Base-by-base conservation (phyloP, 2,888 invertebrate genomes). In the Lasioglossum pauxillum region DNA sequence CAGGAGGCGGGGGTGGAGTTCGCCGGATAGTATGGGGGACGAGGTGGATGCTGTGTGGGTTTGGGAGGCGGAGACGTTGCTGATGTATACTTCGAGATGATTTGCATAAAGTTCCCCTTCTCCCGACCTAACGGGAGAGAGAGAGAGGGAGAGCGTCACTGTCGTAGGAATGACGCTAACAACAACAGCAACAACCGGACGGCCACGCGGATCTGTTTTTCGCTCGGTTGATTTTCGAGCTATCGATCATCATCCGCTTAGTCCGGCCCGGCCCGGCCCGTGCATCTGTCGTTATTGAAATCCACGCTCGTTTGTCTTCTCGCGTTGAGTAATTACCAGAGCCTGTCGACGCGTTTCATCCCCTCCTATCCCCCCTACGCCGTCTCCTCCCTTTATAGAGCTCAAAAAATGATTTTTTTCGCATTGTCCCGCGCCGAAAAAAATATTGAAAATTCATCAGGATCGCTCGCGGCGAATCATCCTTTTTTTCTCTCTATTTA, bases 71-170 rank as follows among this genome's bases (percentile, higher is more conserved):
- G 84, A 64, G 75, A 78, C 83, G 80, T 69, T 80, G 82, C 75
- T 75, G 85, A 84, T 84, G 75, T 89, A 88, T 86, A 87, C 86
- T 83, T 83, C 75, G 83, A 49, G 80, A 88, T 91, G 91, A 90
- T 90, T 90, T 90, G 91, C 88, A 90, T 90, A 90, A 90, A 91
- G 88, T 90, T 91, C 85, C 81, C 53, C 64, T 23, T 38, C 23
- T 23, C 23, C 41, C 35, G n/a, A 23, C 14, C 12, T 12, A 60
- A 14, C 27, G 14, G 14, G 27, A 60, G 1, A 5, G 14, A 12
- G 57, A 57, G 57, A 12, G 60, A 27, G 27, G 0, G 35, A 5
- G 14, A 31, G 27, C 12, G 60, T 12, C 1, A 60, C 60, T 60
- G 10, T 60, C 60, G 60, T 31, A 60, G 14, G 60, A 60, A 60